Evolutionary conservation across 1,140 invertebrate genomes (phyloP).

Genomic region (Melitaea cinxia): DNA sequence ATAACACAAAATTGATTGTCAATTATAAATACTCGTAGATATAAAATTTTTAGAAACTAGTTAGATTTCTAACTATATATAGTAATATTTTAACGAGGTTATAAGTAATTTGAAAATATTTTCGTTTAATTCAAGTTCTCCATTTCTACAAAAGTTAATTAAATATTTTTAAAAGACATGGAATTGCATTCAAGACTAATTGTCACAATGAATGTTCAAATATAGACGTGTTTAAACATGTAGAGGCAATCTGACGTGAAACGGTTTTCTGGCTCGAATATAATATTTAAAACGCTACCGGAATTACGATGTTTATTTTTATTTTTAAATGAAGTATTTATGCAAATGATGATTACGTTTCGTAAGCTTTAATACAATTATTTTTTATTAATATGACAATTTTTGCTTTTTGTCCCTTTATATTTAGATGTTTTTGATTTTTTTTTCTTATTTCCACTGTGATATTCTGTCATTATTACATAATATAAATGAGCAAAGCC

Average conservation of each 20-base stretch:
- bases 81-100: no score
- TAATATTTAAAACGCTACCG: not conserved
- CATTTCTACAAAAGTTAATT: not conserved
- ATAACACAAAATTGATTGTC: no score
- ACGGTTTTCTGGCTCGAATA: not conserved
- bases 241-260: not conserved
- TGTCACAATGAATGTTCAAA: not conserved
- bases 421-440: not conserved
- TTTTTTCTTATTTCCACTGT: not conserved
- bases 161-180: not conserved
- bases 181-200: not conserved
- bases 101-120: no score
- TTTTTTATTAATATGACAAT: not conserved
- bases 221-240: not conserved
- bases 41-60: no score
- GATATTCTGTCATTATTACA: no score
- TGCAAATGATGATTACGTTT: not conserved
- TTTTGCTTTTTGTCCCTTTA: not conserved
- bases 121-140: not conserved
- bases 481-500: no score
- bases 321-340: not conserved
- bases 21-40: no score
- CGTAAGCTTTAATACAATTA: not conserved
- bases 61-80: no score
- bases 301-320: constrained; percentile 1